Conservation (phyloP, 1,140 invertebrate species). For the Brachionus angularis region DNA sequence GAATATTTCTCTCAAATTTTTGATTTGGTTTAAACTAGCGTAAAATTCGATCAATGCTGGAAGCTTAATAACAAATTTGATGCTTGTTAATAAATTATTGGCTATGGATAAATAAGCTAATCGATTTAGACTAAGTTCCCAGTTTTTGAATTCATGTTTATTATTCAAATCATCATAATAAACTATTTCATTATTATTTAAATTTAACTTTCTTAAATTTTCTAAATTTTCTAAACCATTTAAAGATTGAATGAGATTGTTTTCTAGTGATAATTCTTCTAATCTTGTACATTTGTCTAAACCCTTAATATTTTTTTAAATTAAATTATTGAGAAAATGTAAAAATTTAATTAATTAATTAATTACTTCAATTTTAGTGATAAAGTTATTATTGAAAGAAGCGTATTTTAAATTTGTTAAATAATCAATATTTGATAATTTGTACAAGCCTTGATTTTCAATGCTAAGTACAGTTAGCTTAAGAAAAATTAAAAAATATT, state of each 20-base stretch:
- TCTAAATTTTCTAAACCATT: conserved; percentile 75
- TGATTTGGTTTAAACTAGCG: conserved; percentile 54
- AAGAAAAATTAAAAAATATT: too few species aligned
- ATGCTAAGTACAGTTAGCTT: too few species aligned
- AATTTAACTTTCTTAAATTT: conserved; percentile 77
- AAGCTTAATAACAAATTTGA: conserved; percentile 46
- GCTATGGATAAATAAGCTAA: conserved; percentile 54
- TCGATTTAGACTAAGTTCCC: conserved; percentile 45
- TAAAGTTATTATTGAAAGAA: conserved; percentile 57
- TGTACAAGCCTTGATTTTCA: background rate
- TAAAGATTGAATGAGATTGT: conserved; percentile 77
- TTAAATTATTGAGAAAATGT: background rate
- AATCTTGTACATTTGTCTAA: conserved; percentile 52
- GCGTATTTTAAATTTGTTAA: conserved; percentile 51
- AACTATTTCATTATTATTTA: conserved; percentile 74
- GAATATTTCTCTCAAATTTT: conserved; percentile 54
- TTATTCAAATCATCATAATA: conserved; percentile 59
- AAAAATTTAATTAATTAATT: background rate
- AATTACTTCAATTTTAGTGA: conserved; percentile 55
- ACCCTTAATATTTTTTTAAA: conserved; percentile 48
- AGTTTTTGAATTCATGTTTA: conserved; percentile 40
- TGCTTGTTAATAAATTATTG: conserved; percentile 48
- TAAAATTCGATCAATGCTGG: conserved; percentile 53
- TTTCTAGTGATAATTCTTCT: conserved; percentile 72
- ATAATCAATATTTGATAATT: conserved; percentile 29